A percentile compares a stretch with the other conserved stretches of the same genome.
Conservation (phyloP, 2,113 vertebrate genomes). For the Prionailurus bengalensis region DNA sequence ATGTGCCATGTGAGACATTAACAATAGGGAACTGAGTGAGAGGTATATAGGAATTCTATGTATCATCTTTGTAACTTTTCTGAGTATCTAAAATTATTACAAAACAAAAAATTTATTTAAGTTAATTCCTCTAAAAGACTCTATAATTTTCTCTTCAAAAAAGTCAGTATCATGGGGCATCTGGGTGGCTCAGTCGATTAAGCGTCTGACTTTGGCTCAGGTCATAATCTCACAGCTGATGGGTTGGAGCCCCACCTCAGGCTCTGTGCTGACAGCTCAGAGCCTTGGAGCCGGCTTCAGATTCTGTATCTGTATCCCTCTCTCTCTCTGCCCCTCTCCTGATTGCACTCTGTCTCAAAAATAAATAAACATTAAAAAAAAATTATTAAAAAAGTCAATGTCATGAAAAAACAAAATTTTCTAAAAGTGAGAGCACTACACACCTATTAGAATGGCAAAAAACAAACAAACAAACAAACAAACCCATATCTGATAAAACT, state of each 20-base stretch:
- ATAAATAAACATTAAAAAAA: too few species aligned
- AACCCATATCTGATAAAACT: neutral
- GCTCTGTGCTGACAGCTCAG: too few species aligned
- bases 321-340: too few species aligned
- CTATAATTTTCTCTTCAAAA: neutral
- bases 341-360: too few species aligned
- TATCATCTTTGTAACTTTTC: neutral
- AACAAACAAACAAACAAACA: neutral
- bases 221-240: too few species aligned
- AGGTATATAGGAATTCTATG: neutral
- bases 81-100: slow-evolving; percentile 5
- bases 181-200: neutral
- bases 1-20: neutral
- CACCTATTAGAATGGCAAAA: neutral
- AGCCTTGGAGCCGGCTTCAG: too few species aligned
- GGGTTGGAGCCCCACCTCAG: too few species aligned
- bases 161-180: too few species aligned
- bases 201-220: too few species aligned
- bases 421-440: neutral
- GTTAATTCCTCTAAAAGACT: neutral
- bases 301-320: too few species aligned
- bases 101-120: slow-evolving; percentile 23
- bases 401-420: neutral
- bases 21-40: neutral
- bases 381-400: neutral